Evolutionary conservation across 2,797 vertebrate species (phyloP), one percentile per base, ranked within the genome.

Genomic region (Myripristis murdjan): DNA sequence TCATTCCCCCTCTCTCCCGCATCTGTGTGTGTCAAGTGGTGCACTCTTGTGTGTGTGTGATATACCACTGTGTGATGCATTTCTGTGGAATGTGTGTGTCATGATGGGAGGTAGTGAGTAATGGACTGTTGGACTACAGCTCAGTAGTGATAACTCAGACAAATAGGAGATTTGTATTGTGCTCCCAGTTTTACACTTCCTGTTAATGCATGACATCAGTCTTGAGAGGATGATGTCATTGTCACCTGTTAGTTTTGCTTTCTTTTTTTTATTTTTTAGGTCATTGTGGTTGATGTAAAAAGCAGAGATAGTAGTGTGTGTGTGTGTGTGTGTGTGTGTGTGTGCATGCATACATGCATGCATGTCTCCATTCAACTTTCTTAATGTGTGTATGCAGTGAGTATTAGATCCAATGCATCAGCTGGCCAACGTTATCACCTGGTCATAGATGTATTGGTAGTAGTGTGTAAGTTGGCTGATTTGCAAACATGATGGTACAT

Each of bases 11-110:
- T 58, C 46, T 56, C 73, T 51, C 67, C 57, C 22, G n/a, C 39
- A 41, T 12, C 20, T 23, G n/a, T n/a, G n/a, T 73, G 53, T 61
- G 16, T 49, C 8, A 63, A 68, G 73, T 71, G 66, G 20, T 2
- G n/a, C 18, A 8, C 70, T 55, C 67, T 46, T 47, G 35, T 58
- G n/a, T n/a, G n/a, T n/a, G 26, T 70, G 78, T 82, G 28, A 79
- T 77, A 47, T 44, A 1, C 79, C 76, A 85, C 74, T 22, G n/a
- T 43, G 33, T 64, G 55, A 81, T 79, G n/a, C 68, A 88, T 85
- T 88, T 59, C 60, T 87, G 57, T 73, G 63, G 48, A 79, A 53
- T 28, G 51, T n/a, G 14, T 33, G 37, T 39, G 54, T 53, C 22
- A n/a, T 62, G 63, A 64, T 64, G 37, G 65, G 60, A 77, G 64